Evolutionary conservation across 2,888 invertebrate genomes (phyloP).

Genomic region (Pollenia angustigena): DNA sequence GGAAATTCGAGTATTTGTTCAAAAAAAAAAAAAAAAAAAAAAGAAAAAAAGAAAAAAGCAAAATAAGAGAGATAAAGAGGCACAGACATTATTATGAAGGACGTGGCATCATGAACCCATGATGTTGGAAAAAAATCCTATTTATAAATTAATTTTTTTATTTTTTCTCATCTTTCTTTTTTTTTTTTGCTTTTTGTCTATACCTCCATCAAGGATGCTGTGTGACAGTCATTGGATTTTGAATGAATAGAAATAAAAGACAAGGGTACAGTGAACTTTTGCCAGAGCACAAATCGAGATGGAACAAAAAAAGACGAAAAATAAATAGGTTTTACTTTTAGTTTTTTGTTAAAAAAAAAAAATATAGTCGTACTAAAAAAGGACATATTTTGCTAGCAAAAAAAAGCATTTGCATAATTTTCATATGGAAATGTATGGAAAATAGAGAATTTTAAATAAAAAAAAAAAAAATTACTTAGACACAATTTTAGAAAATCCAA

Average conservation of each 20-base stretch:
- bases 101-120: slow-evolving; percentile 36
- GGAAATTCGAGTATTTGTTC: slow-evolving; percentile 2
- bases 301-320: not conserved
- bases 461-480: too few relatives aligned
- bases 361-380: too few relatives aligned
- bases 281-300: not conserved
- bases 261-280: slow-evolving; percentile 60
- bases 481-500: too few relatives aligned
- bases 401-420: too few relatives aligned
- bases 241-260: slow-evolving; percentile 59
- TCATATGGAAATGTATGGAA: too few relatives aligned
- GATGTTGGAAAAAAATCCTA: slow-evolving; percentile 39
- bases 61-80: not conserved
- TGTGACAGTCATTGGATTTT: slow-evolving; percentile 67
- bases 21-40: not conserved
- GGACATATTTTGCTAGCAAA: too few relatives aligned
- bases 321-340: slow-evolving; percentile 3
- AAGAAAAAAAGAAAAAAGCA: not conserved
- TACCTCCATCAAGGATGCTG: slow-evolving; percentile 70
- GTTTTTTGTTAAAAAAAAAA: not conserved
- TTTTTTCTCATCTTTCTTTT: not conserved
- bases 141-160: slow-evolving; percentile 46
- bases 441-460: too few relatives aligned
- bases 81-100: slow-evolving; percentile 36
- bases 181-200: slow-evolving; percentile 42